Percentiles rank a stretch among this genome's conserved stretches.
Evolutionary conservation across 2,113 vertebrate genomes (phyloP).

Genomic region (Symphodus melops): DNA sequence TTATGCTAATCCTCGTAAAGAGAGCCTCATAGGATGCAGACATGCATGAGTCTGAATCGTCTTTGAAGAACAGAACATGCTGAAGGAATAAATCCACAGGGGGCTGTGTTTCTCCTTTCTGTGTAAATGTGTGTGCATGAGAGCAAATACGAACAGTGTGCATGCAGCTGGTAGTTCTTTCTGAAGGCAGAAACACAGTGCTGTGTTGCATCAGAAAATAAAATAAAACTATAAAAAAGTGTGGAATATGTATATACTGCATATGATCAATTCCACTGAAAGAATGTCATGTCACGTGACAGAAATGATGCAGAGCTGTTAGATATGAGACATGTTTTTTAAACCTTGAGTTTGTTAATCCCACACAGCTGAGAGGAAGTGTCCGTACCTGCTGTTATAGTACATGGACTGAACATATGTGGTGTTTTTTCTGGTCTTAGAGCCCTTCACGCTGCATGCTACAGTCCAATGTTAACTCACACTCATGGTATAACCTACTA

Average conservation of each 20-base stretch:
- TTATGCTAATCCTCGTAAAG: conserved; percentile 68
- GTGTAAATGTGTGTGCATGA: conserved; percentile 7
- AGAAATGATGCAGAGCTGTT: neutral
- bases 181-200: neutral
- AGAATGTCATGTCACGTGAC: neutral
- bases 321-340: neutral
- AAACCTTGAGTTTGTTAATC: neutral
- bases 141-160: neutral
- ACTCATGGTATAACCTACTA: neutral
- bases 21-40: conserved; percentile 42
- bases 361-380: neutral
- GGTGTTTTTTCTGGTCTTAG: neutral
- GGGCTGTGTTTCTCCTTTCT: conserved; percentile 22
- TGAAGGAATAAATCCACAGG: conserved; percentile 35
- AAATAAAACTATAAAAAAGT: neutral
- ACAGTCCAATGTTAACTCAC: neutral
- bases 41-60: conserved; percentile 33
- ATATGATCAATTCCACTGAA: neutral
- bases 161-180: neutral
- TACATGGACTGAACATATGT: no score
- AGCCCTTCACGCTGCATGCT: neutral
- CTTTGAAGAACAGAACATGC: conserved; percentile 58
- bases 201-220: neutral
- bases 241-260: neutral
- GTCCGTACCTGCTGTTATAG: no score